Evolutionary conservation across 2,797 vertebrate species (phyloP).

Genomic region (Sandelia bainsii): DNA sequence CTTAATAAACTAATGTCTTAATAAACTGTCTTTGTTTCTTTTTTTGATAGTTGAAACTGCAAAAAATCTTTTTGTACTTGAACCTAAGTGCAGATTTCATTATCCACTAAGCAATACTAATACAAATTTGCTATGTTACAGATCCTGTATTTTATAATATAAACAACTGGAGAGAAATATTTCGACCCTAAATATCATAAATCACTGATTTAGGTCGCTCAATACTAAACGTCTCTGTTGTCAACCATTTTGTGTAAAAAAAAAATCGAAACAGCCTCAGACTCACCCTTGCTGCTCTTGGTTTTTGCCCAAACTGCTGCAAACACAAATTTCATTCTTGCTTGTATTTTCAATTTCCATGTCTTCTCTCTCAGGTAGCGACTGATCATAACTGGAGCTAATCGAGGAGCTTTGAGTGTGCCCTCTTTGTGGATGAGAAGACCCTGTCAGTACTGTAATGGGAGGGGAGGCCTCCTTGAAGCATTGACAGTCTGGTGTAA

Average conservation of each 20-base stretch:
- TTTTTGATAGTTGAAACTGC: not conserved
- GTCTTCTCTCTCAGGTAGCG: constrained; percentile 62
- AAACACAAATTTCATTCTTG: constrained; percentile 74
- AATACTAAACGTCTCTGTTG: not conserved
- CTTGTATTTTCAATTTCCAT: constrained; percentile 75
- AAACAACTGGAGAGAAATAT: not conserved
- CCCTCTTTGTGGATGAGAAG: constrained; percentile 49
- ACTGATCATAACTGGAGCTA: constrained; percentile 74
- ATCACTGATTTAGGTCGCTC: not conserved
- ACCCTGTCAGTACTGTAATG: constrained; percentile 45
- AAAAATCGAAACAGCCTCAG: constrained; percentile 18
- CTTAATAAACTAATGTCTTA: not conserved
- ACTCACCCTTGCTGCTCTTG: constrained; percentile 72
- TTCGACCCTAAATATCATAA: constrained; percentile 10
- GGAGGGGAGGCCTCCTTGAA: constrained; percentile 65
- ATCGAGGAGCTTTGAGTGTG: constrained; percentile 47
- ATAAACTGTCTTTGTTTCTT: too few relatives aligned
- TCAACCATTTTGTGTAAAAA: constrained; percentile 3
- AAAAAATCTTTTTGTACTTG: not conserved
- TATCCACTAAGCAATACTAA: not conserved
- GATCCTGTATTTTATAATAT: not conserved
- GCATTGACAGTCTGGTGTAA: constrained; percentile 76
- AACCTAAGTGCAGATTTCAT: not conserved
- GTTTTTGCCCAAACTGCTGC: constrained; percentile 64
- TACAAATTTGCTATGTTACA: not conserved